phyloP scores from a whole-genome alignment of 2,888 invertebrate species.

The Tetragnatha montana region DNA sequence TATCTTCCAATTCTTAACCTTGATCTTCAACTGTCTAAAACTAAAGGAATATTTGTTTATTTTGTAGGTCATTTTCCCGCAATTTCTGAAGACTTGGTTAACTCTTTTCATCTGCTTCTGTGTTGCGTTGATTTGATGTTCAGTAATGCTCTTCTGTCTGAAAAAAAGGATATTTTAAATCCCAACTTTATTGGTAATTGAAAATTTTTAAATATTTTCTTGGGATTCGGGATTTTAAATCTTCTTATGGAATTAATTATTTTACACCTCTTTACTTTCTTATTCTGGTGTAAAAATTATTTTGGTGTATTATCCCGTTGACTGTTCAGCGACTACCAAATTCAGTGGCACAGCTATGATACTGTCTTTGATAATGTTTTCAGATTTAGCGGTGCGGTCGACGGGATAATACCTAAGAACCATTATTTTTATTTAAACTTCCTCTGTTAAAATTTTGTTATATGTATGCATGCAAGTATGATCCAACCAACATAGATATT shows the following conservation, averaged over 20 bases:
- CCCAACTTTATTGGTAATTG: constrained; percentile 81
- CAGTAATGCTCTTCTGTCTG: constrained; percentile 87
- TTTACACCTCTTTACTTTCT: too few relatives aligned
- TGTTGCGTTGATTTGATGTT: constrained; percentile 94
- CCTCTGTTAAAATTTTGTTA: too few relatives aligned
- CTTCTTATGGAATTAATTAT: neutral
- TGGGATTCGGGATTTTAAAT: neutral
- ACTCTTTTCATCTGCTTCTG: constrained; percentile 92
- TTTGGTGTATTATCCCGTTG: too few relatives aligned
- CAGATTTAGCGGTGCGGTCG: too few relatives aligned
- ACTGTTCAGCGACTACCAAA: too few relatives aligned
- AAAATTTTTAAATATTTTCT: neutral
- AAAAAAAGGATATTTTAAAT: constrained; percentile 90
- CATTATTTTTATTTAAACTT: too few relatives aligned
- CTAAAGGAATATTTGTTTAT: constrained; percentile 10
- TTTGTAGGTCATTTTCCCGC: constrained; percentile 87
- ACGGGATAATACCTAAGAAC: too few relatives aligned
- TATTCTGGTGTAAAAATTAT: too few relatives aligned
- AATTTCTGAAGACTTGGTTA: constrained; percentile 93
- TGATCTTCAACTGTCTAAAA: neutral
- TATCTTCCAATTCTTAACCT: neutral
- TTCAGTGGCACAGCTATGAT: too few relatives aligned
- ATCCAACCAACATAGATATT: too few relatives aligned
- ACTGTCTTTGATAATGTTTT: too few relatives aligned
- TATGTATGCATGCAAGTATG: too few relatives aligned